Percentiles rank a stretch among this genome's conserved stretches.
phyloP scores from a whole-genome alignment of 2,888 invertebrate genomes.

The Drosophila macrothrix region DNA sequence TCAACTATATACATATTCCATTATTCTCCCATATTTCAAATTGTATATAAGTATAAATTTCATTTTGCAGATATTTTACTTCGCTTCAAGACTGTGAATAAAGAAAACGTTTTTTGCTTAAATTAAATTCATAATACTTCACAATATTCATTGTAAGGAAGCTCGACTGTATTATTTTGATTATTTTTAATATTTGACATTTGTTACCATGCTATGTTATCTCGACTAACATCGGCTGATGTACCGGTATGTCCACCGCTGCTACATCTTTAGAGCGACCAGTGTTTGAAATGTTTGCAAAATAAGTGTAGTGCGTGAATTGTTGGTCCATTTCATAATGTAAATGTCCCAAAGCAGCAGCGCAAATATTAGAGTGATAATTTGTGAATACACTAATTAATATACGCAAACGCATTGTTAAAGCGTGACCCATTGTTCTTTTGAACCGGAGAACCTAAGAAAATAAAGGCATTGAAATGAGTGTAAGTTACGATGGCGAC shows the following conservation, averaged over 20 bases:
- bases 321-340: conserved; percentile 59
- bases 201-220: not conserved
- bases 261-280: not conserved
- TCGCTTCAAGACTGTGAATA: not conserved
- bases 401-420: conserved; percentile 54
- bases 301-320: conserved; percentile 13
- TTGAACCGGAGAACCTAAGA: conserved; percentile 35
- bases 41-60: not conserved
- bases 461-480: conserved; percentile 77
- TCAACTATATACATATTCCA: not conserved
- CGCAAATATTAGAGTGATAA: conserved; percentile 54
- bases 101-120: not conserved
- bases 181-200: not conserved
- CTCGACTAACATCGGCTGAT: not conserved
- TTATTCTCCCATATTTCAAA: not conserved
- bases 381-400: conserved; percentile 66
- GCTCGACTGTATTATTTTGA: not conserved
- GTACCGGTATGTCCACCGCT: conserved; percentile 26
- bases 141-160: not conserved
- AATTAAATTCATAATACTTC: not conserved
- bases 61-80: not conserved
- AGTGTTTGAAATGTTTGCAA: conserved; percentile 32
- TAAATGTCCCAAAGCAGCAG: conserved; percentile 37
- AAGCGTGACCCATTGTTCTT: conserved; percentile 56
- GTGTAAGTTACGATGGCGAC: conserved; percentile 73